These are phyloP conservation scores for Notamacropus eugenii DNA, from an alignment of 2,797 vertebrate species.

Conservation along the genomic window DNA sequence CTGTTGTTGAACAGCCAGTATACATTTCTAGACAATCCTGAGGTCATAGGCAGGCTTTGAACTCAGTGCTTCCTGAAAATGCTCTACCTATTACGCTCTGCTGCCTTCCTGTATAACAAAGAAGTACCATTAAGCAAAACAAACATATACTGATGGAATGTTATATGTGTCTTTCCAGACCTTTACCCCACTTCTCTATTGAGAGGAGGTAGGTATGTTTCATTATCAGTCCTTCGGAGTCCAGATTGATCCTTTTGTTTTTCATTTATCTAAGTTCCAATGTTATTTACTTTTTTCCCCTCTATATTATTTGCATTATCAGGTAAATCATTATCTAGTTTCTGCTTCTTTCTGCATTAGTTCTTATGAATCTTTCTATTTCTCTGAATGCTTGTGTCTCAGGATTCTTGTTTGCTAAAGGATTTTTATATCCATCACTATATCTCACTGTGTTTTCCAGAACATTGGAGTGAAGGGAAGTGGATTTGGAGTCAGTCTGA, in stretches of 20 bases:
- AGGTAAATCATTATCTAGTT: not conserved
- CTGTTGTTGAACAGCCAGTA: not conserved
- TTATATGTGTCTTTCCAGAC: not conserved
- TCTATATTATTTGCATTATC: not conserved
- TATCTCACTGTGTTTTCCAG: not conserved
- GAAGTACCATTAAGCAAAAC: not conserved
- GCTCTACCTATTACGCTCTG: not conserved
- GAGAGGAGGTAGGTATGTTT: not conserved
- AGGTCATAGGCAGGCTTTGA: not conserved
- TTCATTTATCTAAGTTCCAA: not conserved
- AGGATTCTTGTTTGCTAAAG: slow-evolving; percentile 72
- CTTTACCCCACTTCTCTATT: not conserved
- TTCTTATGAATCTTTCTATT: not conserved
- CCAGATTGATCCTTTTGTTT: not conserved
- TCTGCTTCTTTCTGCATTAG: not conserved
- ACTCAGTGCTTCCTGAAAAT: not conserved
- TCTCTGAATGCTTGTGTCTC: slow-evolving; percentile 24
- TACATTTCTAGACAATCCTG: not conserved
- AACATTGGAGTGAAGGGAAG: slow-evolving; percentile 8
- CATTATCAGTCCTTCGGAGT: not conserved
- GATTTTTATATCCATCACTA: slow-evolving; percentile 28
- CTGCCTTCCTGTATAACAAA: not conserved
- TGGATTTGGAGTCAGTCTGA: slow-evolving; percentile 5
- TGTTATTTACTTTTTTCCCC: not conserved
- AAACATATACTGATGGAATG: not conserved